Evolutionary conservation across 2,797 vertebrate genomes (phyloP), one percentile per base, ranked within the genome.

Genomic region (Odontamblyopus rebecca): DNA sequence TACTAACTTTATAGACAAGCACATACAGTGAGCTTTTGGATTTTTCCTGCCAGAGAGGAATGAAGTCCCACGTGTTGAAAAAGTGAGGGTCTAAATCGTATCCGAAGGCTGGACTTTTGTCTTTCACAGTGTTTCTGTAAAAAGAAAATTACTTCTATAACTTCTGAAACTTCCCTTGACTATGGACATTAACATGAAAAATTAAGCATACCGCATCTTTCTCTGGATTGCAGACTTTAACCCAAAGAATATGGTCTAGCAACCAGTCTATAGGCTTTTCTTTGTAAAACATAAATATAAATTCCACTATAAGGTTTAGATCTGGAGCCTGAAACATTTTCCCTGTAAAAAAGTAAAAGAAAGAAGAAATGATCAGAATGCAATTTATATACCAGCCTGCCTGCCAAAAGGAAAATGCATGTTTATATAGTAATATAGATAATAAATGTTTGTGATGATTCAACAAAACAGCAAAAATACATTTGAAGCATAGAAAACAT

Each of bases 221-320:
- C 88, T 99, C 98, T 26, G 98, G 98, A 82, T 98, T 99, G 93
- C 98, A 99, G 75, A 98, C 98, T 95, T 99, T 99, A 61, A 99
- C 98, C 98, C 98, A 99, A 48, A 99, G 96, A 83, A 99, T 98
- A 74, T 99, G 98, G 83, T 99, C 98, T 86, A 99, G 92, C 32
- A 99, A 94, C 98, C 98, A 99, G 75, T 99, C 98, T 29, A 99
- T 99, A 73, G 98, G 98, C 79, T 99, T 99, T 90, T 99, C 98
- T 81, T 98, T 99, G 79, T 99, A 98, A 91, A 99, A 99, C 98
- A 99, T 99, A 83, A 99, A 95, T 91, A 99, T 98, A 89, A 99
- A 99, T 91, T 99, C 97, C 68, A 99, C 98, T 62, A 99, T 98
- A 75, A 99, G 95, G 85, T 97, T 98, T 54, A 99, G 93, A 91